phyloP scores from a whole-genome alignment of 92 coral and sea anemone species.

The Phenganax subtilis region DNA sequence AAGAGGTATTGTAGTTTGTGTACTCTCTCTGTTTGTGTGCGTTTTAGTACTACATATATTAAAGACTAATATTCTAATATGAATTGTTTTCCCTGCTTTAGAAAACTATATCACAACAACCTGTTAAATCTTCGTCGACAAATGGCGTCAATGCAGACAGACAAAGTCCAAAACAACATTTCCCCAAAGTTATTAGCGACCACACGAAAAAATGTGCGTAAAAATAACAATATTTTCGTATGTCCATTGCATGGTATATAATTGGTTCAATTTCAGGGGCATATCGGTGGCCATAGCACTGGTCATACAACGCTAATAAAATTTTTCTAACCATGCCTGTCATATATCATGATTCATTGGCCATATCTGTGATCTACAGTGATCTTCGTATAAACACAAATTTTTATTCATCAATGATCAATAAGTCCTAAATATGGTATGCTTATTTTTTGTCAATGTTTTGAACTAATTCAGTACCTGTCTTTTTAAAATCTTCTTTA shows the following conservation, averaged over 20 bases:
- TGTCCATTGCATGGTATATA: too few relatives aligned
- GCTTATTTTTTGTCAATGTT: too few relatives aligned
- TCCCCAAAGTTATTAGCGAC: conserved; percentile 30
- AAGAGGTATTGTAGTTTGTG: conserved; percentile 43
- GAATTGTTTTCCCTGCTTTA: neutral
- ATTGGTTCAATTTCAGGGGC: too few relatives aligned
- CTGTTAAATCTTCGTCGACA: neutral
- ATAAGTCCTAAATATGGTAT: too few relatives aligned
- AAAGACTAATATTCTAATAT: neutral
- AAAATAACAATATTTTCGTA: too few relatives aligned
- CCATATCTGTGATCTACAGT: neutral
- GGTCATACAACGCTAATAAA: neutral
- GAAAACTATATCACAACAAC: conserved; percentile 21
- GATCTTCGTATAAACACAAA: too few relatives aligned
- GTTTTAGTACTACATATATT: neutral
- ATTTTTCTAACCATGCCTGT: neutral
- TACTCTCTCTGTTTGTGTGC: neutral
- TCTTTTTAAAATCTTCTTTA: neutral
- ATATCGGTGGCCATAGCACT: too few relatives aligned
- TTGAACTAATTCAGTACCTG: too few relatives aligned
- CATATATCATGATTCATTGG: neutral
- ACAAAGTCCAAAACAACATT: neutral
- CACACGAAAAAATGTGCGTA: conserved; percentile 3
- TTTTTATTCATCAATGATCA: too few relatives aligned
- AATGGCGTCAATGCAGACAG: conserved; percentile 18